A percentile compares a stretch with the other conserved stretches of the same genome.
phyloP scores from a whole-genome alignment of 2,113 vertebrate genomes.

The Solea senegalensis region DNA sequence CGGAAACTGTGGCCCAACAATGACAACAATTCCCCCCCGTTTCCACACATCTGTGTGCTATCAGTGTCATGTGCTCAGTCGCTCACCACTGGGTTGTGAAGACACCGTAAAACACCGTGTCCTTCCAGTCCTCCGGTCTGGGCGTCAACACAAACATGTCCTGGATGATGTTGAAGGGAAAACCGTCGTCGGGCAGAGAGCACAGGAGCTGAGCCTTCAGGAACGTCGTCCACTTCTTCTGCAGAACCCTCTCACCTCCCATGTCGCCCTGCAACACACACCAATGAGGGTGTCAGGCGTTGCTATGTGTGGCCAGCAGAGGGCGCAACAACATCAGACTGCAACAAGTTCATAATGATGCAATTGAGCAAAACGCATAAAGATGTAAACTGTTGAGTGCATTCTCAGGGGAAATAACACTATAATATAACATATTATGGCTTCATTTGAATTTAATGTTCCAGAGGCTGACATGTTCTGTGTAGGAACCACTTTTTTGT shows the following conservation, averaged over 20 bases:
- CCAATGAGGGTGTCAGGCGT: neutral
- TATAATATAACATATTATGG: too few relatives aligned
- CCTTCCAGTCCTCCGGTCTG: constrained; percentile 82
- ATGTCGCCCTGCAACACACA: constrained; percentile 86
- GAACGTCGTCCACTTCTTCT: constrained; percentile 97
- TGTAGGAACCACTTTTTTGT: too few relatives aligned
- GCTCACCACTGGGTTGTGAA: constrained; percentile 96
- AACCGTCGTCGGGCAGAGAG: constrained; percentile 89
- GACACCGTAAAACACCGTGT: constrained; percentile 91
- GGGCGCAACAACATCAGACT: constrained; percentile 39
- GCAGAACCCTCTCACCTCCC: constrained; percentile 93
- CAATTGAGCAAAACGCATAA: too few relatives aligned
- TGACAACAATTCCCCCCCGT: neutral
- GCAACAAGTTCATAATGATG: neutral
- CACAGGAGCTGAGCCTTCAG: constrained; percentile 95
- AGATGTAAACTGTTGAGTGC: too few relatives aligned
- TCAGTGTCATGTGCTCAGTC: neutral
- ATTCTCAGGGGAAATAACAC: too few relatives aligned
- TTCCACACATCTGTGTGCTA: neutral
- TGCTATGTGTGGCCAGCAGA: constrained; percentile 43
- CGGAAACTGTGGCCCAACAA: too few relatives aligned
- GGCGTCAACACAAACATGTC: constrained; percentile 93
- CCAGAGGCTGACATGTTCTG: too few relatives aligned
- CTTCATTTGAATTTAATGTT: too few relatives aligned
- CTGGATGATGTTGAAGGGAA: constrained; percentile 96